A percentile compares a stretch with the other conserved stretches of the same genome.
Conservation (phyloP, 2,797 vertebrate species). For the Cryptoprocta ferox region DNA sequence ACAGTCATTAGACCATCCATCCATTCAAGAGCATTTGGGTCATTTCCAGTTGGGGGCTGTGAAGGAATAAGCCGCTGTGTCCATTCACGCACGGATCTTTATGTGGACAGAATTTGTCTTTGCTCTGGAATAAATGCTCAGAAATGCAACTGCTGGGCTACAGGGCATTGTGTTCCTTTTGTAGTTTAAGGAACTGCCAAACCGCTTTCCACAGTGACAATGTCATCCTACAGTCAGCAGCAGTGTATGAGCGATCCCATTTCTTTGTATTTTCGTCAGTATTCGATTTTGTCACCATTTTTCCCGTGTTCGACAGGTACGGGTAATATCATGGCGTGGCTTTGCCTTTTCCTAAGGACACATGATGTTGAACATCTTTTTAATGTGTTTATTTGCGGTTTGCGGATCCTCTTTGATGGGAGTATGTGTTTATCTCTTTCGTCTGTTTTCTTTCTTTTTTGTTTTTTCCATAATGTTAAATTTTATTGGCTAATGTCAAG, state of each 20-base stretch:
- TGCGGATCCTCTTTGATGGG: neutral
- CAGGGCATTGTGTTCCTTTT: neutral
- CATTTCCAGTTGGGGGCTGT: no score
- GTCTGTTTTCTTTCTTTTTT: neutral
- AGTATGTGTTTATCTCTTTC: neutral
- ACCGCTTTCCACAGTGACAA: neutral
- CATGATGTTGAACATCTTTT: neutral
- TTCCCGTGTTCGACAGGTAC: neutral
- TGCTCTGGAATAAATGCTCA: neutral
- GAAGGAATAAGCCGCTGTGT: neutral
- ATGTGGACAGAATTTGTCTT: neutral
- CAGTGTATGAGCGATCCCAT: accelerated
- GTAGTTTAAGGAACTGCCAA: neutral
- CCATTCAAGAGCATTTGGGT: neutral
- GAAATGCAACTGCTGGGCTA: neutral
- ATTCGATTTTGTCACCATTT: neutral
- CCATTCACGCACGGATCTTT: neutral
- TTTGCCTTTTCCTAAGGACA: neutral
- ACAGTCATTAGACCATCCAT: neutral
- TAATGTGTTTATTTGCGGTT: neutral
- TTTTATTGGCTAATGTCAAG: neutral
- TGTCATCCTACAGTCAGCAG: no score
- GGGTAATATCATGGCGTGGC: neutral
- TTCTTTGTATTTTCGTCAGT: neutral
- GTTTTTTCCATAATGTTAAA: neutral